phyloP scores from a whole-genome alignment of 2,888 invertebrate genomes.

The Drosophila ochracea region DNA sequence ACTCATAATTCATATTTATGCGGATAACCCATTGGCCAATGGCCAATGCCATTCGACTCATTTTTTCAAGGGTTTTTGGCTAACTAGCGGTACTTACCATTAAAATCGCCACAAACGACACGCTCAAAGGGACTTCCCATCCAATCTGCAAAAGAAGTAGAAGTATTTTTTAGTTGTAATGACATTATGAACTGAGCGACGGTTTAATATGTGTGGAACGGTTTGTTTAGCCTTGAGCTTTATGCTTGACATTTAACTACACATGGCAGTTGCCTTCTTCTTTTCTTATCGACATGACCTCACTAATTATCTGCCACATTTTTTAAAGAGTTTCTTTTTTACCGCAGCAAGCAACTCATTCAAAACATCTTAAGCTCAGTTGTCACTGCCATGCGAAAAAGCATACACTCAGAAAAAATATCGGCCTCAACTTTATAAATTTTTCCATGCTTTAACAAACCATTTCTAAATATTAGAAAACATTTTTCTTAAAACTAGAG shows the following conservation, averaged over 20 bases:
- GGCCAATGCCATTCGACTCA: slow-evolving; percentile 67
- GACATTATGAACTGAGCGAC: slow-evolving; percentile 21
- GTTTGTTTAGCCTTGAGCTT: slow-evolving; percentile 50
- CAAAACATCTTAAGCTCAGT: slow-evolving; percentile 53
- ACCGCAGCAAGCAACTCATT: slow-evolving; percentile 56
- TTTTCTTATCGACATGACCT: slow-evolving; percentile 1
- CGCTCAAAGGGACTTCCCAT: slow-evolving; percentile 97
- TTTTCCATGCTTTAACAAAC: neutral
- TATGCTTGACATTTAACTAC: slow-evolving; percentile 19
- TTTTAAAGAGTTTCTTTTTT: neutral
- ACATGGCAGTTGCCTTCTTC: slow-evolving; percentile 39
- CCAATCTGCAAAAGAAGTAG: slow-evolving; percentile 90
- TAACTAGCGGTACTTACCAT: slow-evolving; percentile 88
- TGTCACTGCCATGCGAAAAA: slow-evolving; percentile 55
- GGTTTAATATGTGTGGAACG: slow-evolving; percentile 28
- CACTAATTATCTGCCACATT: slow-evolving; percentile 27
- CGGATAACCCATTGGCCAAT: slow-evolving; percentile 64
- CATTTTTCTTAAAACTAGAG: neutral
- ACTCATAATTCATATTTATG: slow-evolving; percentile 61
- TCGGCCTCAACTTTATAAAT: fast-evolving
- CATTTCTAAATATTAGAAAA: neutral
- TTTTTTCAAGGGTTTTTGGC: slow-evolving; percentile 60
- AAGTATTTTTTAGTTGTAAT: slow-evolving; percentile 30
- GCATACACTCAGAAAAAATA: neutral
- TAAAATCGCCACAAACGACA: slow-evolving; percentile 97